A percentile compares a stretch with the other conserved stretches of the same genome.
Conservation (phyloP, 1,140 invertebrate genomes). For the Cepaea nemoralis region DNA sequence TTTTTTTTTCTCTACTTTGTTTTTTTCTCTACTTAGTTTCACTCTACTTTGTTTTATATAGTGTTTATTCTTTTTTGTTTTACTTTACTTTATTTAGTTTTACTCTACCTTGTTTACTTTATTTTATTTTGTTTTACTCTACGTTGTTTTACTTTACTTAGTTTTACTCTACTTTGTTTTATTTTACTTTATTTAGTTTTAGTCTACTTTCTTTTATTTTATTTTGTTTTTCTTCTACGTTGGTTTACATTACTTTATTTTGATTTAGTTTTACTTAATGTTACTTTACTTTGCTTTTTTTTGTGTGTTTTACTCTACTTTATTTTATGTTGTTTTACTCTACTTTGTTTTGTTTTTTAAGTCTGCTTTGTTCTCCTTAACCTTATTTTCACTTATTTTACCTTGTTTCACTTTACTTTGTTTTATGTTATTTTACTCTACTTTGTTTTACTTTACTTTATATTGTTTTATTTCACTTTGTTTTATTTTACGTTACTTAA, state of each 20-base stretch:
- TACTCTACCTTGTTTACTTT: no score
- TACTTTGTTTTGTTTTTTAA: background rate
- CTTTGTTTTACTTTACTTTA: conserved; percentile 4
- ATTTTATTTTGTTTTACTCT: no score
- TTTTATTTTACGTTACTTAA: no score
- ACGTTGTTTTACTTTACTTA: no score
- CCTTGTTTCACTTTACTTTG: conserved; percentile 2
- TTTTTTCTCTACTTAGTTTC: background rate
- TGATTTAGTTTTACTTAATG: conserved; percentile 3
- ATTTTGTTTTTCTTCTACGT: background rate
- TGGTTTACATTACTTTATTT: background rate
- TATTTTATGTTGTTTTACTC: background rate
- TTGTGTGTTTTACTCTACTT: background rate
- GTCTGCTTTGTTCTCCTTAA: background rate
- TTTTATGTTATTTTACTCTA: conserved; percentile 1
- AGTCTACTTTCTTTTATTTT: background rate
- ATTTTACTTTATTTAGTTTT: background rate
- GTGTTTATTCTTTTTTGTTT: background rate
- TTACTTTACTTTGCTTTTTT: no score
- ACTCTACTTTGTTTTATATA: background rate
- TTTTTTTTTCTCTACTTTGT: background rate
- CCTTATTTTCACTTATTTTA: conserved; percentile 1
- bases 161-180: no score
- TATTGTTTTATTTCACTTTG: background rate
- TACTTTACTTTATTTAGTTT: background rate